Evolutionary conservation across 1,140 invertebrate genomes (phyloP), one percentile per base, ranked within the genome.

Genomic region (Parasteatoda tepidariorum): DNA sequence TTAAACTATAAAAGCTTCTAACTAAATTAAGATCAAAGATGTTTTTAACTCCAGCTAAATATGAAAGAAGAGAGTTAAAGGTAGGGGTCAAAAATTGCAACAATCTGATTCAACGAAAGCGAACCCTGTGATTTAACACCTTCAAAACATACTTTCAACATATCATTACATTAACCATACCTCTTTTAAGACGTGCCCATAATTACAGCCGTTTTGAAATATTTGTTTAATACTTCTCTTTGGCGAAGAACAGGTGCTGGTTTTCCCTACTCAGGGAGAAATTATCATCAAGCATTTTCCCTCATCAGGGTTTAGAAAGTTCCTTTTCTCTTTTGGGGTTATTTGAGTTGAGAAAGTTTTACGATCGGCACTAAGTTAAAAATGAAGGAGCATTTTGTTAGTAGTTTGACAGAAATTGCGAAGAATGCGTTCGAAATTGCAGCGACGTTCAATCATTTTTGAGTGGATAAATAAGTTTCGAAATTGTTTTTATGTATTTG

Each of bases 161-260:
- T 76, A 76, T 76, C 74, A 76, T 76, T 76, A 76, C 59, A 59
- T 76, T 48, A 76, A 64, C 74, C 74, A 59, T 76, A 54, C 34
- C 74, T 76, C 74, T 76, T 76, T 48, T 41, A 76, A 34, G 71
- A 61, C 38, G 61, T n/a, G 15, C 28, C 57, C 59, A 54, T 76
- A 76, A 76, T 76, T 76, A 55, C 74, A 64, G 68, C 11, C 26
- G 57, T 62, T 76, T 62, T 31, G 74, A 76, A 64, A 76, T 76
- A 76, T 76, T 76, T 76, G 74, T 76, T 76, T 76, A 76, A 76
- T 76, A 76, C 48, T 76, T 76, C 74, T 62, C 74, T 76, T 76
- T 76, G 62, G 64, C n/a, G 61, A 62, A 30, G 1, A 48, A 28
- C 59, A 64, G 59, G 33, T 64, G 59, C 34, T 22, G 26, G 15